Evolutionary conservation across 1,140 invertebrate species (phyloP), one percentile per base, ranked within the genome.

Genomic region (Cotesia chilonis): DNA sequence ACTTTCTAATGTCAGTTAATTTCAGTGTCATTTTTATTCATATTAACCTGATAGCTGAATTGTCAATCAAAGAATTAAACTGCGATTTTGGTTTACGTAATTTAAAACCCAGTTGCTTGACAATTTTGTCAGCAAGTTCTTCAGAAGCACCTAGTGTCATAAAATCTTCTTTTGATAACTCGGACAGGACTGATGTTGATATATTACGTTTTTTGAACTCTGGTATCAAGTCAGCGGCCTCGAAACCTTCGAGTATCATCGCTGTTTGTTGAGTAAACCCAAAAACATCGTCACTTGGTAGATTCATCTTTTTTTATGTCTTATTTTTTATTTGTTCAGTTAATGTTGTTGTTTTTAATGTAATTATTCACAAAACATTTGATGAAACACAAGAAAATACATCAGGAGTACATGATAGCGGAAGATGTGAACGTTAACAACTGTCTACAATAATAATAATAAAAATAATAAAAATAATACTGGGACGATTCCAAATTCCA

Each of bases 241-340:
- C 72, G 1, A 77, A 65, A 28, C 76, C 76, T 1, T 70, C 63
- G 14, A 77, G 68, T 54, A 77, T 63, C 35, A 70, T 70, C 14
- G 76, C 78, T 7, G 81, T 82, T 70, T 74, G 76, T 35, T 71
- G 70, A 0, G 78, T 81, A 64, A 81, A 82, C 41, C 79, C 78
- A 3, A 81, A 70, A 64, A 73, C 71, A 75, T 82, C 79, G 55
- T 79, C 78, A 17, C 41, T 47, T 47, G 41, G 41, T 7, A 47
- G 10, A 47, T 47, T 63, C 41, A 38, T 65, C 17, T 38, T 65
- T 65, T 41, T 41, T 36, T 41, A 36, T 47, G 6, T 47, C 38
- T 47, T 47, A 47, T 10, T 47, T 47, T 47, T 47, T 47, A 47
- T 47, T 47, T 47, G 41, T 47, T 47, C 10, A 47, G 41, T 47